Conservation (phyloP, 2,113 vertebrate species). For the Dasyornis broadbenti region DNA sequence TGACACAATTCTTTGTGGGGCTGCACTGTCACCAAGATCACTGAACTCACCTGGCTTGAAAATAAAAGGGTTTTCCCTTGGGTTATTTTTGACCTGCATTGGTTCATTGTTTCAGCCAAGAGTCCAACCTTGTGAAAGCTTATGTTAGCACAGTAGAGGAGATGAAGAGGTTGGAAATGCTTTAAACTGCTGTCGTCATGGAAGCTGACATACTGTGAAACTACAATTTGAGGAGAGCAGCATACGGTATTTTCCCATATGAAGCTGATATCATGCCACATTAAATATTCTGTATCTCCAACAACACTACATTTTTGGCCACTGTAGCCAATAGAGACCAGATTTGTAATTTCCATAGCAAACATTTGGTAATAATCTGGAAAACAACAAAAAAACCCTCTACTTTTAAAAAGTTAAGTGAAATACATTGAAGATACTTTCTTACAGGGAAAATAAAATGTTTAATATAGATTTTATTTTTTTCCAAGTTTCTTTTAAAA, state of each 20-base stretch:
- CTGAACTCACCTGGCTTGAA: neutral
- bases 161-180: neutral
- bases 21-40: neutral
- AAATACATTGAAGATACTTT: neutral
- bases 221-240: neutral
- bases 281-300: neutral
- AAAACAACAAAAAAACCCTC: rapidly evolving
- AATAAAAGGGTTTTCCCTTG: neutral
- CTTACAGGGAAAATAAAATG: neutral
- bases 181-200: neutral
- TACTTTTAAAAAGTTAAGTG: neutral
- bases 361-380: neutral
- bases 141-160: neutral
- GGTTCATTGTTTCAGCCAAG: neutral
- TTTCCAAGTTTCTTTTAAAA: neutral
- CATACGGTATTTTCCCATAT: neutral
- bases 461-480: neutral
- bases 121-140: neutral
- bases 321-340: neutral
- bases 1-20: neutral
- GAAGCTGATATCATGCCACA: neutral
- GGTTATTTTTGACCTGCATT: neutral
- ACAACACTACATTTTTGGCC: neutral
- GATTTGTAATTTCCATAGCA: neutral
- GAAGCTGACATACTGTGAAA: neutral